Conservation (phyloP, 2,113 vertebrate genomes). For the Todiramphus saurophagus region DNA sequence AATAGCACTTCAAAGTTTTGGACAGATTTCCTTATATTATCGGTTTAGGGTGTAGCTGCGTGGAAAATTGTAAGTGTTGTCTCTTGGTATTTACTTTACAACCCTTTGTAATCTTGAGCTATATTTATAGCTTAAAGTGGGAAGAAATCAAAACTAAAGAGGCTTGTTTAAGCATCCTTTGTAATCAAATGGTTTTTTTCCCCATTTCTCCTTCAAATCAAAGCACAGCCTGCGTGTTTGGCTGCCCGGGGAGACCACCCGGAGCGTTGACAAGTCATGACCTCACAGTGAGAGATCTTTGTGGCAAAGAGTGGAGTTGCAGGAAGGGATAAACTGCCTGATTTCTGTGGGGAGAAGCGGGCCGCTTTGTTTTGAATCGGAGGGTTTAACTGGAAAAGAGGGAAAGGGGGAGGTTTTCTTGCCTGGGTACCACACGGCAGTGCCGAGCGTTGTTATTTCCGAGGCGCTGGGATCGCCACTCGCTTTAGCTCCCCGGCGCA, state of each 20-base stretch:
- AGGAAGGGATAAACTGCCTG: not conserved
- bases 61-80: slow-evolving; percentile 43
- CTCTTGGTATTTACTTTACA: slow-evolving; percentile 60
- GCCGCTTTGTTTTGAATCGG: not conserved
- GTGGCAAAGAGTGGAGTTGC: not conserved
- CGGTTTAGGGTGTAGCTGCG: slow-evolving; percentile 55
- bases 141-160: slow-evolving; percentile 65
- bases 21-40: slow-evolving; percentile 40
- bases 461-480: not conserved
- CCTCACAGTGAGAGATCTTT: not conserved
- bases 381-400: not conserved
- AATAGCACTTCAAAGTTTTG: slow-evolving; percentile 61
- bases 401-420: not conserved
- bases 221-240: not conserved
- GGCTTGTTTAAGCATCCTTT: slow-evolving; percentile 18
- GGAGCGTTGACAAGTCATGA: not conserved
- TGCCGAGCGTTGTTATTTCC: accelerated
- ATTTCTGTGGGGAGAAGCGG: not conserved
- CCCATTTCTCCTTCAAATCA: slow-evolving; percentile 39
- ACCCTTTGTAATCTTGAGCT: slow-evolving; percentile 46
- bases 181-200: slow-evolving; percentile 32
- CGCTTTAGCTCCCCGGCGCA: accelerated
- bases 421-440: not conserved
- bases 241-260: not conserved
- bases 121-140: slow-evolving; percentile 50